phyloP scores from a whole-genome alignment of 2,797 vertebrate genomes.

The Micrastur ruficollis region DNA sequence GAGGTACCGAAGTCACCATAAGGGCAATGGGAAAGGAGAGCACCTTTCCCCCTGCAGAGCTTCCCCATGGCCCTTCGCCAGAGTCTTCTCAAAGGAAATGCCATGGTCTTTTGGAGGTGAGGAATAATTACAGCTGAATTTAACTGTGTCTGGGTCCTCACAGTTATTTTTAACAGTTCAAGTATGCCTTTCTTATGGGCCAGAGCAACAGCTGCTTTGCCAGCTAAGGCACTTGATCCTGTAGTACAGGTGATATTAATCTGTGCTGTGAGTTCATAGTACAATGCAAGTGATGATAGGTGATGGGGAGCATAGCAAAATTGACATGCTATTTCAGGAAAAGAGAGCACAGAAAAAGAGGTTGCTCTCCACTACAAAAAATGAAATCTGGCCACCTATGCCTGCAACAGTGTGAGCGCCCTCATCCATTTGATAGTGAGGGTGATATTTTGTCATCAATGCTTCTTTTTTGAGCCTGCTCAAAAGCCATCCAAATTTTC shows the following conservation, averaged over 20 bases:
- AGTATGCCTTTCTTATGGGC: background rate
- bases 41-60: background rate
- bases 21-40: background rate
- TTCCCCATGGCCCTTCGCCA: accelerated
- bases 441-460: background rate
- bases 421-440: background rate
- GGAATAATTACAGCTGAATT: background rate
- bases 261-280: background rate
- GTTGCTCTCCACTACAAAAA: background rate
- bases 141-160: background rate
- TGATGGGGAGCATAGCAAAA: background rate
- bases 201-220: background rate
- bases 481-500: background rate
- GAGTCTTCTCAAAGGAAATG: background rate
- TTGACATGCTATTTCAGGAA: background rate
- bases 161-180: background rate
- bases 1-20: background rate
- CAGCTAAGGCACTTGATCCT: background rate
- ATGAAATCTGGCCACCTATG: background rate
- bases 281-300: background rate
- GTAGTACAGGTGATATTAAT: background rate
- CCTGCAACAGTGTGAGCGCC: background rate
- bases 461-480: background rate
- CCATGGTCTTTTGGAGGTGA: background rate
- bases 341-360: background rate